These are phyloP conservation scores for Macrobrachium nipponense DNA, from an alignment of 1,140 invertebrate species.

Conservation along the genomic window DNA sequence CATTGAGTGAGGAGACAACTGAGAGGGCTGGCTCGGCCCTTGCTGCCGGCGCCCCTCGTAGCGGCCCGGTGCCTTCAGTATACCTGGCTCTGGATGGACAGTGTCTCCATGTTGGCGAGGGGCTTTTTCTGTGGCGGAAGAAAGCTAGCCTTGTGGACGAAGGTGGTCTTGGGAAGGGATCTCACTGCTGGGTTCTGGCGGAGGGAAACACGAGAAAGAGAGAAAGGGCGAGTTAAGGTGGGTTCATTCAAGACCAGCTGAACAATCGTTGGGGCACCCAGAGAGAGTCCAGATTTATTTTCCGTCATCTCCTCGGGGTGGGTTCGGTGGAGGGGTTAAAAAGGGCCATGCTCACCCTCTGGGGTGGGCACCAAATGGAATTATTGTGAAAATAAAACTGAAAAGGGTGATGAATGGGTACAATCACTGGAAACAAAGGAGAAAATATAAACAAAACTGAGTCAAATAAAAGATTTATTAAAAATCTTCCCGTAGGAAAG, in stretches of 20 bases:
- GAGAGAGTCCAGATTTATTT: not conserved
- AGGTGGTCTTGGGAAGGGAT: conserved; percentile 49
- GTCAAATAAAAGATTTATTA: not conserved
- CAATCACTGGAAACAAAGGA: too few species aligned
- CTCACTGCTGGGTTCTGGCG: conserved; percentile 50
- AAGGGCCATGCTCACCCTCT: too few species aligned
- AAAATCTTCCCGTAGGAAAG: not conserved
- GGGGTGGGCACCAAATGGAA: too few species aligned
- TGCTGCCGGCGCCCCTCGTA: not conserved
- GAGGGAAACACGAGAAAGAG: conserved; percentile 12
- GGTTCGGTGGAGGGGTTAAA: too few species aligned
- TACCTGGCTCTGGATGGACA: conserved; percentile 55
- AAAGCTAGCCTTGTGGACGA: conserved; percentile 38
- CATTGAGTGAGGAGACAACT: too few species aligned
- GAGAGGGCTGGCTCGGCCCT: too few species aligned
- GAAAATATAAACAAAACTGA: not conserved
- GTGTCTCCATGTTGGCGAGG: conserved; percentile 33
- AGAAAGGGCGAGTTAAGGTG: conserved; percentile 6
- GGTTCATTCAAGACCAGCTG: not conserved
- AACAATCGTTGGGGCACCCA: not conserved
- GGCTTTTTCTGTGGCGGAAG: conserved; percentile 28
- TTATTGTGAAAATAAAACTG: too few species aligned
- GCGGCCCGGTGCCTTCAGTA: conserved; percentile 26
- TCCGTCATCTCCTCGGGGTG: too few species aligned
- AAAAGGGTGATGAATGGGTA: too few species aligned